Base-by-base conservation (phyloP, 2,797 vertebrate genomes). In the Otus scops region DNA sequence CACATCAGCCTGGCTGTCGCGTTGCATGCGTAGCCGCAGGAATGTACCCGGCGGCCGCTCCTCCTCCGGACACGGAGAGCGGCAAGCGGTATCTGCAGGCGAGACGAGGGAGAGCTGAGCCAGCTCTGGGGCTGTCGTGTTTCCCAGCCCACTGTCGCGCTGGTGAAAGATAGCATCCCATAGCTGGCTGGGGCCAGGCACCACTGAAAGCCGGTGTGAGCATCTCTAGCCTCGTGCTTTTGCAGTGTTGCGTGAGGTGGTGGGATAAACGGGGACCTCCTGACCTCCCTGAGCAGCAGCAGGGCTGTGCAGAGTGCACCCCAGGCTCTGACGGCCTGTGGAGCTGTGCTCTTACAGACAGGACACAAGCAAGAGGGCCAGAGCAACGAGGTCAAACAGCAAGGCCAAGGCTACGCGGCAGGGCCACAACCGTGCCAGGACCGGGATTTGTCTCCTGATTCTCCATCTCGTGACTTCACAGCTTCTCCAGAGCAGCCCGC, bases 281-380 rank as follows among this genome's bases (percentile, higher is more conserved):
- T 0, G 2, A 24, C 22, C 79, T 2, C 41, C 20, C 50, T 22
- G 50, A 64, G 80, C n/a, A 54, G 32, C 60, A 63, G 18, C 28
- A 47, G 63, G 2, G 2, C 20, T 5, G 45, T 65, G 50, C 48
- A 36, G 39, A 18, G 27, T 27, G 18, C 47, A 80, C 8, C 11
- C 13, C 0, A 0, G 27, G 30, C n/a, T 86, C 60, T 50, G 69
- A 9, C 0, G 2, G 51, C 27, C 34, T 19, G 2, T 0, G 5
- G 53, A 73, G 39, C 32, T 1, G 1, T 3, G 75, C 16, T n/a
- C 26, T 70, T 36, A 13, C 45, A 79, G 73, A 6, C 32, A 34
- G 54, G 28, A 43, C 28, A 24, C 17, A 3, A 76, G 45, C 4
- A 0, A n/a, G 34, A 75, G 43, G 53, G 53, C 36, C 26, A 24